These are phyloP conservation scores for Choristoneura fumiferana DNA, from an alignment of 1,140 invertebrate species.

Conservation along the genomic window DNA sequence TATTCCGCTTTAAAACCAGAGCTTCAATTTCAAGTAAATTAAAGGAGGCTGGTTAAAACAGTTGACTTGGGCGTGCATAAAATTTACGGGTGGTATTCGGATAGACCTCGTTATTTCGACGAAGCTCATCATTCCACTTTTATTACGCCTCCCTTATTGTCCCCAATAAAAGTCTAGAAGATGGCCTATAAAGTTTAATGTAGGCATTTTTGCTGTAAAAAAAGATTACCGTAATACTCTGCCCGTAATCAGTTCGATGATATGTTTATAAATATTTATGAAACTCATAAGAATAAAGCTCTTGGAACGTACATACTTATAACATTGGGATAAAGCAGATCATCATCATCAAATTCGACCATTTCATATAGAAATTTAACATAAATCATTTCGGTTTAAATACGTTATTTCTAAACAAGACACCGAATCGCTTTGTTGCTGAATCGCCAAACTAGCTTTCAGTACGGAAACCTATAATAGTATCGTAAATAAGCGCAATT, in stretches of 20 bases:
- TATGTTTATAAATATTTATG: constrained; percentile 12
- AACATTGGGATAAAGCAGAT: no score
- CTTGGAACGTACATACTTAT: no score
- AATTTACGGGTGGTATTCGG: constrained; percentile 26
- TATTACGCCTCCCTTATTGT: constrained; percentile 50
- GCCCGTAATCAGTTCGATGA: constrained; percentile 5
- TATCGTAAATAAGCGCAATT: constrained; percentile 26
- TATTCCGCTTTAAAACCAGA: background rate
- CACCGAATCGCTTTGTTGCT: no score
- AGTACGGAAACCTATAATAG: constrained; percentile 16
- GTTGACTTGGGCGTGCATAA: constrained; percentile 17
- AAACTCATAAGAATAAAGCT: background rate
- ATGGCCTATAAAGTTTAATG: constrained; percentile 45
- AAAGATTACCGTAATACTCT: constrained; percentile 13
- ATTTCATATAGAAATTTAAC: no score
- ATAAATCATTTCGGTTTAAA: no score
- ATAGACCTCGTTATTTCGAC: constrained; percentile 25
- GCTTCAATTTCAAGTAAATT: constrained; percentile 14
- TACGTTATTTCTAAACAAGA: no score
- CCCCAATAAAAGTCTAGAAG: constrained; percentile 51
- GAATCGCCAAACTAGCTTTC: no score
- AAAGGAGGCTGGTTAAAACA: constrained; percentile 14
- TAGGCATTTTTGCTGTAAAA: constrained; percentile 18
- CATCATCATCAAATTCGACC: no score
- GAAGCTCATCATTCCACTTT: constrained; percentile 46